These are phyloP conservation scores for Edolisoma coerulescens DNA, from an alignment of 2,113 vertebrate genomes.

Conservation along the genomic window DNA sequence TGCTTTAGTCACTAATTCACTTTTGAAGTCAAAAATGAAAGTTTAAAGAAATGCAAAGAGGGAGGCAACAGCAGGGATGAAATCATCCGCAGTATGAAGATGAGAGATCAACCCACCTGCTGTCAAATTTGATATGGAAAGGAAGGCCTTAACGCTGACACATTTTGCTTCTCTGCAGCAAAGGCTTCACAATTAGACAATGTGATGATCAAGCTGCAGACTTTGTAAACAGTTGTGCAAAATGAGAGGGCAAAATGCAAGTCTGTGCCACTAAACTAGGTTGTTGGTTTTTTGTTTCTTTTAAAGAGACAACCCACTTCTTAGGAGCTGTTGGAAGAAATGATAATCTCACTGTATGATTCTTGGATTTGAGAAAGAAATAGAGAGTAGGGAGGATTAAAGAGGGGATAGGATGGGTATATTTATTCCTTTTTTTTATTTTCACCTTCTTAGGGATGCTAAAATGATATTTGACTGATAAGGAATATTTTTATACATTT, in stretches of 20 bases:
- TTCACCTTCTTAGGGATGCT: not conserved
- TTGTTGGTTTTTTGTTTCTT: conserved; percentile 64
- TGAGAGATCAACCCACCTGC: conserved; percentile 77
- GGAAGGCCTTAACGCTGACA: conserved; percentile 64
- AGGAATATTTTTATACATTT: not conserved
- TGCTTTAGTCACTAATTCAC: conserved; percentile 74
- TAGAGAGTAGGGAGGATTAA: not conserved
- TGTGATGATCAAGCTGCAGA: conserved; percentile 68
- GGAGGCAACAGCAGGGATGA: conserved; percentile 70
- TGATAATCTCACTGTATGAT: not conserved
- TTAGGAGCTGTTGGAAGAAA: conserved; percentile 21
- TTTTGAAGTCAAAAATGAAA: conserved; percentile 72
- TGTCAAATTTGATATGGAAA: conserved; percentile 70
- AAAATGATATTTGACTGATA: not conserved
- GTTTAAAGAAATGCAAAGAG: conserved; percentile 72
- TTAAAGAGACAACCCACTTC: conserved; percentile 61
- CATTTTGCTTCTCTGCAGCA: conserved; percentile 67
- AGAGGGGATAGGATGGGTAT: not conserved
- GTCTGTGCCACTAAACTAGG: conserved; percentile 69
- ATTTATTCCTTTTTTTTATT: not conserved
- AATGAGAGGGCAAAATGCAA: conserved; percentile 62
- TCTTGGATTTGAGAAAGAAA: not conserved
- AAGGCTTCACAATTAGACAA: conserved; percentile 69
- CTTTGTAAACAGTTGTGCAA: conserved; percentile 70
- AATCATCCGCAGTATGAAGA: conserved; percentile 75